Conservation (phyloP, 2,888 invertebrate genomes). For the Campoplex nolae region DNA sequence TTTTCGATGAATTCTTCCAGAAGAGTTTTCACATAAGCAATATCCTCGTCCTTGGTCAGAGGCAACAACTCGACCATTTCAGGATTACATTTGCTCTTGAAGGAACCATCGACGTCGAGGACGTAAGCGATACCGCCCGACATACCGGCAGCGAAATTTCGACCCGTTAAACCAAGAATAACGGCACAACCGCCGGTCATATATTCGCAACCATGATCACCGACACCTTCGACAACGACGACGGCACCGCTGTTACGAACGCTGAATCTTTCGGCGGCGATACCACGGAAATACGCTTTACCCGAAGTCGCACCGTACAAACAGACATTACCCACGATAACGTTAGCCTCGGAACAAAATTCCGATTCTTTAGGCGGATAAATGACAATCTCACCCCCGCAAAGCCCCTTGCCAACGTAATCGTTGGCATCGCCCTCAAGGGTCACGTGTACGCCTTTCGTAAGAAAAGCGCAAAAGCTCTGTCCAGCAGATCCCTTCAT, state of each 20-base stretch:
- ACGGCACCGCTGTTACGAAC: conserved; percentile 98
- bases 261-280: conserved; percentile 99
- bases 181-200: conserved; percentile 98
- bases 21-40: conserved; percentile 90
- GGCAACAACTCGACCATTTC: conserved; percentile 97
- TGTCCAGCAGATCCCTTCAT: conserved; percentile 98
- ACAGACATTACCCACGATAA: conserved; percentile 99
- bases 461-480: conserved; percentile 99
- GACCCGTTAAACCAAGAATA: conserved; percentile 96
- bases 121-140: conserved; percentile 98
- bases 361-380: conserved; percentile 94
- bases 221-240: conserved; percentile 98
- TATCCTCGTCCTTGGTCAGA: conserved; percentile 91
- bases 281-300: conserved; percentile 96
- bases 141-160: conserved; percentile 99
- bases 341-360: conserved; percentile 96
- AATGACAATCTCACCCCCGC: conserved; percentile 97
- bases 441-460: conserved; percentile 94
- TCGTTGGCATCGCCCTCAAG: conserved; percentile 99
- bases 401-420: conserved; percentile 98
- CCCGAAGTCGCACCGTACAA: conserved; percentile 99
- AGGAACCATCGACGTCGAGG: conserved; percentile 94
- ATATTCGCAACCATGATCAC: conserved; percentile 99
- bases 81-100: conserved; percentile 95
- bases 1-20: conserved; percentile 94